Evolutionary conservation across 1,140 invertebrate genomes (phyloP).

Genomic region (Drosophila aff.): DNA sequence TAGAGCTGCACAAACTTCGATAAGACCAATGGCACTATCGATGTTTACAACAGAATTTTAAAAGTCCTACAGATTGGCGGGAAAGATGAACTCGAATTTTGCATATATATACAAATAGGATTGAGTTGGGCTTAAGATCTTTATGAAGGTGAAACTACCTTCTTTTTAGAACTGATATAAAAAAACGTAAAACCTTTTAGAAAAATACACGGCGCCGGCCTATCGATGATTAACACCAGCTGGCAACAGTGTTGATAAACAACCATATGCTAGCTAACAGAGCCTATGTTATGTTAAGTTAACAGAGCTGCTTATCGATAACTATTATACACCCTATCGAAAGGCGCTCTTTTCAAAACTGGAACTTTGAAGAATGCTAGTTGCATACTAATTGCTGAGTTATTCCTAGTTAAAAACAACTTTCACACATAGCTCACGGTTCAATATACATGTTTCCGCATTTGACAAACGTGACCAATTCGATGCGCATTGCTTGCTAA

Average conservation of each 20-base stretch:
- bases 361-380: background rate
- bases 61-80: background rate
- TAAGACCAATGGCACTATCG: background rate
- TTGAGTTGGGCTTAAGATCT: background rate
- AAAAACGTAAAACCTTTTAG: background rate
- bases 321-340: background rate
- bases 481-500: conserved; percentile 51
- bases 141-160: too few species aligned
- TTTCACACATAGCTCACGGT: conserved; percentile 4
- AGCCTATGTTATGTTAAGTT: conserved; percentile 5
- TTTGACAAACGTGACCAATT: conserved; percentile 53
- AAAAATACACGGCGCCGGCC: too few species aligned
- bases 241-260: conserved; percentile 13
- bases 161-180: background rate
- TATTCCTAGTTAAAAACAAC: conserved; percentile 15
- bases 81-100: background rate
- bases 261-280: conserved; percentile 3
- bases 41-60: background rate
- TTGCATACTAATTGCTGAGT: conserved; percentile 6
- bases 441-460: conserved; percentile 1
- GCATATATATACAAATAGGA: too few species aligned
- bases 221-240: conserved; percentile 20
- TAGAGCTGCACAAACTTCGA: background rate
- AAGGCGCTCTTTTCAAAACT: conserved; percentile 17
- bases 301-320: background rate